Evolutionary conservation across 2,888 invertebrate genomes (phyloP).

Genomic region (Drosophila eohydei): DNA sequence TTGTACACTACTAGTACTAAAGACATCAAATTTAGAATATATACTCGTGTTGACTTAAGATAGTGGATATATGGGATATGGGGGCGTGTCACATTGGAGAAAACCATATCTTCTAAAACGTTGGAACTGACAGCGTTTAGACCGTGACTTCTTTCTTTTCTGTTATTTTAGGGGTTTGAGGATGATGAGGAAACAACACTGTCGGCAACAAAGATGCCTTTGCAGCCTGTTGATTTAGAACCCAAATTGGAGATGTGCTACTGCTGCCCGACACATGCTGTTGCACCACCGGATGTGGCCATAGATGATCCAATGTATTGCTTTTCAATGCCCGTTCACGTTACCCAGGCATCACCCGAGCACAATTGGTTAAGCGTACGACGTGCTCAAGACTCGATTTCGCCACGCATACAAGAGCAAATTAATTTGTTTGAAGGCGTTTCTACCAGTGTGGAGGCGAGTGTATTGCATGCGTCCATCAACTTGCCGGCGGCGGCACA

Average conservation of each 20-base stretch:
- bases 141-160: too few species aligned
- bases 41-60: too few species aligned
- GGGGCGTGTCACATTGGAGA: too few species aligned
- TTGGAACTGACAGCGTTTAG: too few species aligned
- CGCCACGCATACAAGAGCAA: conserved; percentile 83
- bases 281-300: conserved; percentile 74
- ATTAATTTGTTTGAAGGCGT: conserved; percentile 81
- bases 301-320: conserved; percentile 55
- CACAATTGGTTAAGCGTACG: conserved; percentile 64
- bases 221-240: conserved; percentile 72
- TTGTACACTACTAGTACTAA: too few species aligned
- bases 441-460: conserved; percentile 29
- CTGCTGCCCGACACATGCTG: conserved; percentile 76
- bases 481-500: conserved; percentile 76
- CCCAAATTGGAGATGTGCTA: conserved; percentile 72
- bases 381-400: conserved; percentile 80
- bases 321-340: conserved; percentile 61
- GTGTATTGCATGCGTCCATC: conserved; percentile 75
- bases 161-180: conserved; percentile 78
- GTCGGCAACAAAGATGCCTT: conserved; percentile 86
- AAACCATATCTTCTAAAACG: too few species aligned
- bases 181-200: conserved; percentile 87
- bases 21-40: too few species aligned
- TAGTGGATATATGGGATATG: too few species aligned
- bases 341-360: conserved; percentile 71